Evolutionary conservation across 92 coral and sea anemone genomes (phyloP).

Genomic region (Porites rus): DNA sequence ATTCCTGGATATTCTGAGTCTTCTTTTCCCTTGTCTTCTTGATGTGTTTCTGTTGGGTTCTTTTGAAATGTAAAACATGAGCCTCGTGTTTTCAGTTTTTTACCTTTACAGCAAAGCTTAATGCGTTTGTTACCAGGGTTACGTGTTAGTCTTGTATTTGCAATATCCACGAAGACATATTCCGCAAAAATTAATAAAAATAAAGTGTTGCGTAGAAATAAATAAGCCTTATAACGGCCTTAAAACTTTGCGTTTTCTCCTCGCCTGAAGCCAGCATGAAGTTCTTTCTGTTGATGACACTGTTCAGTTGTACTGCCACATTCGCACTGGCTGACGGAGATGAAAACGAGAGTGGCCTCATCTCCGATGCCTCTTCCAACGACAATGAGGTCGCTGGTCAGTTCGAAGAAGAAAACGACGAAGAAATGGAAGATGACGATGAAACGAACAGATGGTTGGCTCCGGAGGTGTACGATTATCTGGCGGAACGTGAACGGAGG

Average conservation of each 20-base stretch:
- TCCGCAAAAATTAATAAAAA: too few relatives aligned
- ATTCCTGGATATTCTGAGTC: too few relatives aligned
- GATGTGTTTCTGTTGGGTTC: too few relatives aligned
- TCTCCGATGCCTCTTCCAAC: background rate
- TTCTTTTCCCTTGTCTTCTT: too few relatives aligned
- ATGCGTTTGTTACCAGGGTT: too few relatives aligned
- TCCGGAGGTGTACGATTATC: slow-evolving; percentile 1
- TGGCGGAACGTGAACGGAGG: slow-evolving; percentile 2
- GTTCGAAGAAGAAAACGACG: slow-evolving; percentile 2
- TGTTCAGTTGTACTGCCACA: background rate
- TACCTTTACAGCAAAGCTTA: too few relatives aligned
- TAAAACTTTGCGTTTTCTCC: background rate
- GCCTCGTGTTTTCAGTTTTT: too few relatives aligned
- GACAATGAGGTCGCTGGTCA: background rate
- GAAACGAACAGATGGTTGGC: background rate
- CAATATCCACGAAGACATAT: too few relatives aligned
- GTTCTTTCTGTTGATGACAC: background rate
- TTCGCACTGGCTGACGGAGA: slow-evolving; percentile 8
- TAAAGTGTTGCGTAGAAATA: too few relatives aligned
- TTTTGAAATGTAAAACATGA: too few relatives aligned
- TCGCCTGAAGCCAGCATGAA: slow-evolving; percentile 7
- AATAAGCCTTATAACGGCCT: too few relatives aligned
- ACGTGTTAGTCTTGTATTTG: too few relatives aligned
- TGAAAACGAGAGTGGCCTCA: background rate
- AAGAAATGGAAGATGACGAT: slow-evolving; percentile 16